These are phyloP conservation scores for Drosophila diplacantha DNA, from an alignment of 2,888 invertebrate genomes.

Conservation along the genomic window DNA sequence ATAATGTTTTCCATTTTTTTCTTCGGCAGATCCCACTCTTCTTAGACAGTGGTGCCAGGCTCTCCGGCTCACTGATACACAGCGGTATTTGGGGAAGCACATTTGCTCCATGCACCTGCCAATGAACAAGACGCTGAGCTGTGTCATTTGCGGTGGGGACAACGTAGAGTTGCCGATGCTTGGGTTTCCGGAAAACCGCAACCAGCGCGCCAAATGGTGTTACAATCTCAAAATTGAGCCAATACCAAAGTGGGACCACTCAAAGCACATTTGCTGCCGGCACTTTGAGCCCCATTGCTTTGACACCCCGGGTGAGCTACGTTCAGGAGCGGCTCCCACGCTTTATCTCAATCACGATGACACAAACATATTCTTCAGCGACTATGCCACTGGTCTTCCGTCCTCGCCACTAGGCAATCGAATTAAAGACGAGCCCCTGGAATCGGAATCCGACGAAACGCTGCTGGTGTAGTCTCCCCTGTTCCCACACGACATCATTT, in stretches of 20 bases:
- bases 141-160: conserved; percentile 53
- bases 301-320: conserved; percentile 48
- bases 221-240: conserved; percentile 61
- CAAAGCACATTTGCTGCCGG: conserved; percentile 59
- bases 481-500: conserved; percentile 20
- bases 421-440: conserved; percentile 58
- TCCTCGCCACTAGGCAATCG: conserved; percentile 21
- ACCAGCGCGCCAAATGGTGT: conserved; percentile 62
- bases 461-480: conserved; percentile 41
- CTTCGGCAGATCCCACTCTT: conserved; percentile 41
- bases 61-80: conserved; percentile 39
- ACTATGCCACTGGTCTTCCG: conserved; percentile 33
- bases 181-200: conserved; percentile 58
- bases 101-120: conserved; percentile 55
- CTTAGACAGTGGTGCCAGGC: conserved; percentile 58
- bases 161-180: conserved; percentile 49
- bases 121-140: conserved; percentile 29
- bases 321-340: conserved; percentile 69
- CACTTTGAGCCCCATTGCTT: conserved; percentile 66
- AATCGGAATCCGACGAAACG: conserved; percentile 48
- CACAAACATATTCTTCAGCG: conserved; percentile 64
- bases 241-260: conserved; percentile 57
- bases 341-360: conserved; percentile 65
- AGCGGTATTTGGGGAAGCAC: conserved; percentile 39
- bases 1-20: background rate